phyloP scores from a whole-genome alignment of 1,140 invertebrate species.

The Cotesia vestalis region DNA sequence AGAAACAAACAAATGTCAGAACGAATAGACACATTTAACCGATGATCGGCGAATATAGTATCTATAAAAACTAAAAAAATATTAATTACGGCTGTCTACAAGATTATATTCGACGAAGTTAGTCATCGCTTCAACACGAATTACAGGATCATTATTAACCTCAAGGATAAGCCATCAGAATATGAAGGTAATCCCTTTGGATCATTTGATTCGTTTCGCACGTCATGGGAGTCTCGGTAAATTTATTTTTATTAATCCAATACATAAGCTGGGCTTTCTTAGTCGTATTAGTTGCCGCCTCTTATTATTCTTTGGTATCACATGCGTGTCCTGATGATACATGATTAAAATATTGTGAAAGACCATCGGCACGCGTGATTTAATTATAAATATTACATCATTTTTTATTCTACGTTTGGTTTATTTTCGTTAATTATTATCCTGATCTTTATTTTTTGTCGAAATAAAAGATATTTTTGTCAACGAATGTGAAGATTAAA shows the following conservation, averaged over 20 bases:
- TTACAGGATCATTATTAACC: constrained; percentile 20
- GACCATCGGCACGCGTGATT: constrained; percentile 26
- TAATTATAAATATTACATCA: constrained; percentile 2
- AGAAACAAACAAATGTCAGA: no score
- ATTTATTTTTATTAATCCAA: constrained; percentile 17
- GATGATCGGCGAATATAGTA: no score
- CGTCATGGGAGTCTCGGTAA: not conserved
- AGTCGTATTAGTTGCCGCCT: no score
- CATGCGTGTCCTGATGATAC: not conserved
- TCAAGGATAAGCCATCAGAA: constrained; percentile 9
- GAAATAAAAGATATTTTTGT: no score
- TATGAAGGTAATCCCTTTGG: constrained; percentile 10
- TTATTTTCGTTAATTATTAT: not conserved
- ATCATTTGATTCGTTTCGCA: constrained; percentile 11
- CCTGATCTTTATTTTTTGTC: no score
- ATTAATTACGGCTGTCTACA: constrained; percentile 13
- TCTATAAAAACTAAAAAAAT: not conserved
- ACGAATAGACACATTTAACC: no score
- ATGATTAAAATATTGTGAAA: not conserved
- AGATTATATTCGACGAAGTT: constrained; percentile 1
- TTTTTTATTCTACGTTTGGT: not conserved
- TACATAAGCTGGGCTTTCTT: not conserved
- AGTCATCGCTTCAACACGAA: not conserved
- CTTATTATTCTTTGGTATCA: no score
- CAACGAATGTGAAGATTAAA: constrained; percentile 3